Conservation (phyloP, 2,797 vertebrate genomes). For the Emys orbicularis region DNA sequence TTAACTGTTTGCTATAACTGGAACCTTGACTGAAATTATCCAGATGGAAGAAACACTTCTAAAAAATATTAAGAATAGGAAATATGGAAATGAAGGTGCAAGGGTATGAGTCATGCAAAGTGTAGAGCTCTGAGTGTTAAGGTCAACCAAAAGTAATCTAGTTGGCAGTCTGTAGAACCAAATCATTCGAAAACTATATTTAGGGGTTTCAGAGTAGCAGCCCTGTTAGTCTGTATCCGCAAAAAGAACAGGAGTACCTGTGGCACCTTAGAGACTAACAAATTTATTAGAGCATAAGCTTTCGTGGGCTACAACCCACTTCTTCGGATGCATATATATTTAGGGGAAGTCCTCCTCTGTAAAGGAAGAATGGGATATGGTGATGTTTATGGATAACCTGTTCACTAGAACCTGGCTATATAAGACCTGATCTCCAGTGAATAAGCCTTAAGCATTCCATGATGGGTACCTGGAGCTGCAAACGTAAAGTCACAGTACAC, state of each 20-base stretch:
- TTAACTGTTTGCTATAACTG: neutral
- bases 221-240: too few relatives aligned
- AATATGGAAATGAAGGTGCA: fast-evolving
- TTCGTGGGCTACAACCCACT: too few relatives aligned
- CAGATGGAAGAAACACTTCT: neutral
- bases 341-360: fast-evolving
- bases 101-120: neutral
- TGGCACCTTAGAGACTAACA: too few relatives aligned
- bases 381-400: fast-evolving
- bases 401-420: fast-evolving
- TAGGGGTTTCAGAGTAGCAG: too few relatives aligned
- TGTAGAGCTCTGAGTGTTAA: fast-evolving
- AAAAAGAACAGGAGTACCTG: too few relatives aligned
- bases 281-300: too few relatives aligned
- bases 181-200: neutral
- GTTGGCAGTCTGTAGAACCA: neutral
- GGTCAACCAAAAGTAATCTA: fast-evolving
- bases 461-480: fast-evolving
- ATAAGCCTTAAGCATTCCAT: fast-evolving
- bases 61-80: neutral
- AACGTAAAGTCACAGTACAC: fast-evolving
- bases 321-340: too few relatives aligned
- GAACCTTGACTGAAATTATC: fast-evolving
- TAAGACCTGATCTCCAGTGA: too few relatives aligned
- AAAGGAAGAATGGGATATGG: too few relatives aligned